Evolutionary conservation across 2,888 invertebrate genomes (phyloP), one percentile per base, ranked within the genome.

Genomic region (Harpalus rubripes): DNA sequence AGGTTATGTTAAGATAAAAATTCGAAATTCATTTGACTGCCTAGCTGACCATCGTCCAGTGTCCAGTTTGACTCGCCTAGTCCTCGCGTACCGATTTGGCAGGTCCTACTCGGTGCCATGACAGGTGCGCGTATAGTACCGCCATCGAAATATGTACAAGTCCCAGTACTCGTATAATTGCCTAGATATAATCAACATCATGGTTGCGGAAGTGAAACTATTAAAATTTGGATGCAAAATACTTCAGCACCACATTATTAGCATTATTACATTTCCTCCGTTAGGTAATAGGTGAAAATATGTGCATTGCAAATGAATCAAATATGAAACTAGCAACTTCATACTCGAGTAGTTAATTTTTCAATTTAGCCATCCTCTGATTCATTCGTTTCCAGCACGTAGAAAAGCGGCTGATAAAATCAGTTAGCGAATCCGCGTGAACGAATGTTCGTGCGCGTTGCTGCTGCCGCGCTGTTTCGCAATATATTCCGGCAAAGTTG

Each of bases 401-500:
- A 52, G 10, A 52, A 52, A 10, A 52, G 44, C 44, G 44, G 32
- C 44, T 12, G 44, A 52, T 52, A 52, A 52, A 52, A 52, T 52
- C 44, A 52, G 44, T 12, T 32, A 32, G 32, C 32, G 32, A 32
- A 32, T 32, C 32, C 32, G 32, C 32, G 32, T 5, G 32, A 32
- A 32, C 5, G 32, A 32, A 12, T 3, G 10, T 52, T 52, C 44
- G 44, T 52, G 44, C 22, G 22, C 22, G 22, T 22, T 22, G 1
- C 44, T 4, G 44, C 44, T 22, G 1, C 44, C 12, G 44, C 44
- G 44, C 44, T 52, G 12, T 63, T 63, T 63, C 12, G 63, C 52
- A 76, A 52, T 76, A 56, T 76, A 56, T 52, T 52, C 44, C 56
- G 16, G 44, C 44, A 44, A 44, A 76, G 76, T 76, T 76, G 52